phyloP scores from a whole-genome alignment of 2,888 invertebrate species.

The Eupithecia vulgata region DNA sequence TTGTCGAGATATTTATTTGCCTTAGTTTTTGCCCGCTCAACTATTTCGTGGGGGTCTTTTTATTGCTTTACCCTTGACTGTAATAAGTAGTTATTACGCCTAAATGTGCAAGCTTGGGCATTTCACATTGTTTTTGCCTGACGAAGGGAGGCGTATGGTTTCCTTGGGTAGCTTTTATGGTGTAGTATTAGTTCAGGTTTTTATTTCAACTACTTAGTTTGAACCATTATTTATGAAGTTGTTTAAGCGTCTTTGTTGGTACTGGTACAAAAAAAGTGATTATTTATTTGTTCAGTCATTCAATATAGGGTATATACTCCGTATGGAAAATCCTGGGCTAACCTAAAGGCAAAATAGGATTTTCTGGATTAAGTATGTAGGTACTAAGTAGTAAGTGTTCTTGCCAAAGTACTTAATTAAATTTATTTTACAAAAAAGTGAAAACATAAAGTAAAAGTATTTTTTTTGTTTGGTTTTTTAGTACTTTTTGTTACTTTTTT shows the following conservation, averaged over 20 bases:
- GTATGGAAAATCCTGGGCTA: too few relatives aligned
- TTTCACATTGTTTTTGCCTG: neutral
- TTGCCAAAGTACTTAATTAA: too few relatives aligned
- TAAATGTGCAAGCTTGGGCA: neutral
- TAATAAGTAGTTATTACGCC: constrained; percentile 10
- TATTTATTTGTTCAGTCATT: too few relatives aligned
- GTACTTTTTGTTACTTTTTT: too few relatives aligned
- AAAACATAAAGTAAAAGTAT: too few relatives aligned
- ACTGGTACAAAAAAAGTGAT: neutral
- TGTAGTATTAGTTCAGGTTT: neutral
- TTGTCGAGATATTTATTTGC: constrained; percentile 20
- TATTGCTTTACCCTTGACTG: constrained; percentile 14
- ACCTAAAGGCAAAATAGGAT: too few relatives aligned
- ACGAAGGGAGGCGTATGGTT: neutral
- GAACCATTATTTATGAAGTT: too few relatives aligned
- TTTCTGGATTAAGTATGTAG: too few relatives aligned
- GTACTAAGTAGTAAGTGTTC: too few relatives aligned
- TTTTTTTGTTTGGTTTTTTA: too few relatives aligned
- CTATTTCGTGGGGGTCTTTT: constrained; percentile 8
- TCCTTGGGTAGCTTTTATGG: neutral
- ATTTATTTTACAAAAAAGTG: too few relatives aligned
- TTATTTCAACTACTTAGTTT: neutral
- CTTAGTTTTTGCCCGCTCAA: constrained; percentile 12
- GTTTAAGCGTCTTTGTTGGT: neutral
- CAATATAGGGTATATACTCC: too few relatives aligned